Percentiles rank a stretch among this genome's conserved stretches.
Evolutionary conservation across 2,113 vertebrate species (phyloP).

Genomic region (Sander vitreus): DNA sequence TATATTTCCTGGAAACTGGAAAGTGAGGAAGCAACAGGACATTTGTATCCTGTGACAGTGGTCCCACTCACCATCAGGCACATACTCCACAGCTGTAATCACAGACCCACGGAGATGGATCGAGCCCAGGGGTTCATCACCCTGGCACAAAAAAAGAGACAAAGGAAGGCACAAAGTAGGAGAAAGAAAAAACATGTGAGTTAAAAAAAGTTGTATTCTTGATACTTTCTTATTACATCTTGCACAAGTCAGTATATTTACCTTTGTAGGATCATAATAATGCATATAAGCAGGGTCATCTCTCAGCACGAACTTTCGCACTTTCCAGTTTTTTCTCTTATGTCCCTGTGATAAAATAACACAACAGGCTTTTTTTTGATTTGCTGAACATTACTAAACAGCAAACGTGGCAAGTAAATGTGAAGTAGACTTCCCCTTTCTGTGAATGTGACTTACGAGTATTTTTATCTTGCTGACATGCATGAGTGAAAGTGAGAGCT

Average conservation of each 20-base stretch:
- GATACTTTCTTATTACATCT: background rate
- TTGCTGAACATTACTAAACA: background rate
- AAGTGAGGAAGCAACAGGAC: background rate
- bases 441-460: background rate
- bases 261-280: constrained; percentile 96
- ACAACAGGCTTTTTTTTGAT: background rate
- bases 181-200: background rate
- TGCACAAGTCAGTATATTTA: constrained; percentile 21
- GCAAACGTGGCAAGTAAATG: background rate
- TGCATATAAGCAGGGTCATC: constrained; percentile 97
- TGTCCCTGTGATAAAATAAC: constrained; percentile 87
- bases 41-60: background rate
- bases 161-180: background rate
- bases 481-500: background rate
- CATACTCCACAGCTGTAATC: constrained; percentile 92
- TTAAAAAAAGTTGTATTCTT: background rate
- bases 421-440: constrained; percentile 8
- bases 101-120: constrained; percentile 93
- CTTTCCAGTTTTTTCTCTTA: constrained; percentile 97
- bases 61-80: constrained; percentile 89
- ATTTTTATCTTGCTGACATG: background rate
- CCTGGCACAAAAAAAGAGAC: constrained; percentile 65
- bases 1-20: background rate
- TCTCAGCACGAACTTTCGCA: constrained; percentile 95
- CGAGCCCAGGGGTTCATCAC: constrained; percentile 91